Evolutionary conservation across 1,140 invertebrate species (phyloP).

Genomic region (Lordiphosa collinella): DNA sequence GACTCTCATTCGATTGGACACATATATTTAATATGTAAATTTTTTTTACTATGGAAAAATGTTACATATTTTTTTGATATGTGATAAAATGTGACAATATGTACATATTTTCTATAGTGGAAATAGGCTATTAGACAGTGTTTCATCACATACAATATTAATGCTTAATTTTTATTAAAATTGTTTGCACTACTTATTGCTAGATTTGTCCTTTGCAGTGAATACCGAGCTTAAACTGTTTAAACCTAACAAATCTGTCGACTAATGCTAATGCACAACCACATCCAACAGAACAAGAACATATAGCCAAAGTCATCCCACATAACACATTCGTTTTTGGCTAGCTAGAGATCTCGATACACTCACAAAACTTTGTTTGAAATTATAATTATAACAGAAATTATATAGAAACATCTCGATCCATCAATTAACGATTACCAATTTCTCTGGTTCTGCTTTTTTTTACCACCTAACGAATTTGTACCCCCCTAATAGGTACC

Average conservation of each 20-base stretch:
- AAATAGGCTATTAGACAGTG: too few species aligned
- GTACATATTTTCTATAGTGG: too few species aligned
- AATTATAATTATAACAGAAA: constrained; percentile 2
- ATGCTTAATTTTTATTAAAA: too few species aligned
- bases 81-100: too few species aligned
- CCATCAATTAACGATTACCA: constrained; percentile 7
- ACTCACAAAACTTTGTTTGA: background rate
- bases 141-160: too few species aligned
- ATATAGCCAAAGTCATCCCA: constrained; percentile 20
- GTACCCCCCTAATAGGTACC: constrained; percentile 65
- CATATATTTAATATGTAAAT: too few species aligned
- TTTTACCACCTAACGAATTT: background rate
- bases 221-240: too few species aligned
- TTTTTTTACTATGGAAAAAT: too few species aligned
- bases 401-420: background rate
- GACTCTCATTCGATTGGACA: too few species aligned
- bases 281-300: constrained; percentile 23
- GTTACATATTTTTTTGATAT: too few species aligned
- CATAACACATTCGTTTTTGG: constrained; percentile 5
- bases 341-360: constrained; percentile 14
- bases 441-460: constrained; percentile 22
- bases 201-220: too few species aligned
- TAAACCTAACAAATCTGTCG: background rate
- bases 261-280: constrained; percentile 22
- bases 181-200: too few species aligned